A percentile compares a stretch with the other conserved stretches of the same genome.
Conservation (phyloP, 2,888 invertebrate genomes). For the Camponotus fellah region DNA sequence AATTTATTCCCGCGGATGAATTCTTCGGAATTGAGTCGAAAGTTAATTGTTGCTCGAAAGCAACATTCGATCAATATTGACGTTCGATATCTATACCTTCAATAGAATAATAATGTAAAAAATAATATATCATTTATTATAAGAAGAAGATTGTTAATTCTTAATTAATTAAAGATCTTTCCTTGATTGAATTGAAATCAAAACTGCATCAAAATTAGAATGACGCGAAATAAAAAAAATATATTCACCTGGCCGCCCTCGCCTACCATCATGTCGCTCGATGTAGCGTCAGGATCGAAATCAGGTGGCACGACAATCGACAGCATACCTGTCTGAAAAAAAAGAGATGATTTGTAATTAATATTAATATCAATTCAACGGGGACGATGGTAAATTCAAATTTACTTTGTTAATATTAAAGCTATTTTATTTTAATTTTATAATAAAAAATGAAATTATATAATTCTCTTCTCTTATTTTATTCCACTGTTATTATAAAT, state of each 20-base stretch:
- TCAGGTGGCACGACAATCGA: constrained; percentile 97
- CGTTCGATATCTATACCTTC: not conserved
- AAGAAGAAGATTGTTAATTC: not conserved
- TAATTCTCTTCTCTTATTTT: not conserved
- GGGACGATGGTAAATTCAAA: not conserved
- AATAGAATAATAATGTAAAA: not conserved
- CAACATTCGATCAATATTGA: not conserved
- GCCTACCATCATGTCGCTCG: constrained; percentile 95
- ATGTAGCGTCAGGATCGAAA: constrained; percentile 94
- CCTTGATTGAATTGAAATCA: not conserved
- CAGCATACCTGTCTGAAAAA: constrained; percentile 92
- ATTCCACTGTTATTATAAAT: constrained; percentile 1
- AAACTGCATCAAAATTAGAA: not conserved
- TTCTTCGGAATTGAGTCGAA: constrained; percentile 12
- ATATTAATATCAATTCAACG: not conserved
- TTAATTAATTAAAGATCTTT: not conserved
- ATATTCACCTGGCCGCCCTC: constrained; percentile 90
- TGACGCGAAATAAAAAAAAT: not conserved
- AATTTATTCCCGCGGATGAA: constrained; percentile 42
- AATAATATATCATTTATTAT: not conserved
- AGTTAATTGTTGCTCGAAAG: constrained; percentile 27
- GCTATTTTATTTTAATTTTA: not conserved
- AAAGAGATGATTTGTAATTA: constrained; percentile 36
- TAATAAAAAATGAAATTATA: not conserved
- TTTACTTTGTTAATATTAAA: not conserved